phyloP scores from a whole-genome alignment of 1,140 invertebrate species.

The Reticulitermes speratus region DNA sequence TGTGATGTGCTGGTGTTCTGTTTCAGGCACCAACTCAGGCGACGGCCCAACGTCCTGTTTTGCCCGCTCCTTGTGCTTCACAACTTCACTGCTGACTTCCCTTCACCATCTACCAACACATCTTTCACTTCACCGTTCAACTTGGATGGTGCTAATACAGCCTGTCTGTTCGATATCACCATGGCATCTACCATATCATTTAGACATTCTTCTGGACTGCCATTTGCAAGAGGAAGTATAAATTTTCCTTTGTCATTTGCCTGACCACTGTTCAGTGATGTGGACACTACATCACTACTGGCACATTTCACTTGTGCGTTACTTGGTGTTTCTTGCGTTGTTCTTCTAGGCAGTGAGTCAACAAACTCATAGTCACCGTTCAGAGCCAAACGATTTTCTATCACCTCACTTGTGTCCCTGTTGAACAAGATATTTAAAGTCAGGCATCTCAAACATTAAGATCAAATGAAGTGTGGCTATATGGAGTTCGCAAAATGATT shows the following conservation, averaged over 20 bases:
- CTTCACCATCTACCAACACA: neutral
- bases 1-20: neutral
- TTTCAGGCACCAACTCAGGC: neutral
- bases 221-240: conserved; percentile 35
- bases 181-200: neutral
- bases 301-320: no score
- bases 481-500: no score
- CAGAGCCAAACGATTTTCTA: conserved; percentile 53
- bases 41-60: neutral
- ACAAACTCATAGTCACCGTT: conserved; percentile 51
- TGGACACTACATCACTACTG: no score
- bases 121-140: neutral
- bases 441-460: neutral
- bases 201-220: neutral
- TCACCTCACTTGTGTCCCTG: conserved; percentile 42
- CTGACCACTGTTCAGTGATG: no score
- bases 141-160: neutral
- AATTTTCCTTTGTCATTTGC: conserved; percentile 35
- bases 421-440: conserved; percentile 28
- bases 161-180: neutral
- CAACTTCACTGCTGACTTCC: neutral
- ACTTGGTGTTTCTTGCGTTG: neutral
- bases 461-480: no score
- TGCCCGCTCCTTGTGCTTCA: neutral
- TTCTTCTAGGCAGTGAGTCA: conserved; percentile 39